Percentiles rank a stretch among this genome's conserved stretches.
Conservation (phyloP, 2,113 vertebrate genomes). For the Corythaixoides concolor region DNA sequence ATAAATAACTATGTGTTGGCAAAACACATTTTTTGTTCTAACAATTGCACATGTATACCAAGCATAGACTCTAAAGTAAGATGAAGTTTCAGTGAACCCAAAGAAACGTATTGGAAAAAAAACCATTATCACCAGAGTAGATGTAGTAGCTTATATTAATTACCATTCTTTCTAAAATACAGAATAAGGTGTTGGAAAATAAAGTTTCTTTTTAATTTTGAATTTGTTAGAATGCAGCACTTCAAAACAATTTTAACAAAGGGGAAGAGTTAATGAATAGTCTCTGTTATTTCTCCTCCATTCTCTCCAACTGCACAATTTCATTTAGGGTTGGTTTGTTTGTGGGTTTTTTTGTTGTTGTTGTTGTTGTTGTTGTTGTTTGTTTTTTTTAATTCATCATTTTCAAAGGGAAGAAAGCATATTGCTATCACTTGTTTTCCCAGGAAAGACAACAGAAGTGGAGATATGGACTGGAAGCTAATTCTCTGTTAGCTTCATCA, state of each 20-base stretch:
- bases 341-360: no score
- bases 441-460: not conserved
- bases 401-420: not conserved
- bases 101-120: not conserved
- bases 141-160: not conserved
- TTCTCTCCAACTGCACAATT: not conserved
- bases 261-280: not conserved
- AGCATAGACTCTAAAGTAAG: not conserved
- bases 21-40: not conserved
- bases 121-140: accelerated
- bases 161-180: not conserved
- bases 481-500: not conserved
- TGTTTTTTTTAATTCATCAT: not conserved
- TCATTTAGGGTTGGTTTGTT: not conserved
- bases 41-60: not conserved
- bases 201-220: not conserved
- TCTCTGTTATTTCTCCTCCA: not conserved
- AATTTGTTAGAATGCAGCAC: not conserved
- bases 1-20: not conserved
- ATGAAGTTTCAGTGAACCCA: not conserved
- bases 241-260: not conserved
- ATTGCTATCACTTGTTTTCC: not conserved
- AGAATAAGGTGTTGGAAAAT: not conserved
- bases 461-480: not conserved
- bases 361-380: no score